phyloP scores from a whole-genome alignment of 2,113 vertebrate species.

The Thalassoma bifasciatum region DNA sequence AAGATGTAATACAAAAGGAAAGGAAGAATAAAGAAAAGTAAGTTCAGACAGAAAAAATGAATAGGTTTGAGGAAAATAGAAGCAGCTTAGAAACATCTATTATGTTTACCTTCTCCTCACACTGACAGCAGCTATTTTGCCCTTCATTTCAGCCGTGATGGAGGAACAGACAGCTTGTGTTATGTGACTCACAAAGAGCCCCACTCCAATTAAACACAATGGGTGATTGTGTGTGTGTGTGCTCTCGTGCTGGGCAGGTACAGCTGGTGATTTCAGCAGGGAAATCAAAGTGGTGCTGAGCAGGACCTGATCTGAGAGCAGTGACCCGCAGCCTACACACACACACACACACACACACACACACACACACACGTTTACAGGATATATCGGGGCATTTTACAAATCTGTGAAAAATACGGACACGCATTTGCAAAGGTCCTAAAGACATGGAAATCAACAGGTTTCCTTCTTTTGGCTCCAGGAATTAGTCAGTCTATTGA shows the following conservation, averaged over 20 bases:
- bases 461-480: too few species aligned
- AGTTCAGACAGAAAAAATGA: conserved; percentile 13
- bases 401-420: too few species aligned
- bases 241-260: conserved; percentile 40
- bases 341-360: background rate
- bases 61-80: background rate
- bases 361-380: too few species aligned
- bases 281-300: conserved; percentile 68
- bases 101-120: conserved; percentile 20
- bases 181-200: conserved; percentile 57
- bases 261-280: conserved; percentile 69
- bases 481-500: too few species aligned
- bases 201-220: conserved; percentile 60
- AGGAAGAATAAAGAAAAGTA: conserved; percentile 24
- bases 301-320: conserved; percentile 61
- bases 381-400: too few species aligned
- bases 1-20: conserved; percentile 18
- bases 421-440: too few species aligned
- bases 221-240: conserved; percentile 23
- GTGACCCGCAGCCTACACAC: conserved; percentile 29
- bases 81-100: conserved; percentile 26
- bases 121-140: conserved; percentile 40
- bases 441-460: too few species aligned
- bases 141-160: conserved; percentile 47
- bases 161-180: conserved; percentile 53